Base-by-base conservation (phyloP, 2,888 invertebrate species). In the Drosophila peninsularis region DNA sequence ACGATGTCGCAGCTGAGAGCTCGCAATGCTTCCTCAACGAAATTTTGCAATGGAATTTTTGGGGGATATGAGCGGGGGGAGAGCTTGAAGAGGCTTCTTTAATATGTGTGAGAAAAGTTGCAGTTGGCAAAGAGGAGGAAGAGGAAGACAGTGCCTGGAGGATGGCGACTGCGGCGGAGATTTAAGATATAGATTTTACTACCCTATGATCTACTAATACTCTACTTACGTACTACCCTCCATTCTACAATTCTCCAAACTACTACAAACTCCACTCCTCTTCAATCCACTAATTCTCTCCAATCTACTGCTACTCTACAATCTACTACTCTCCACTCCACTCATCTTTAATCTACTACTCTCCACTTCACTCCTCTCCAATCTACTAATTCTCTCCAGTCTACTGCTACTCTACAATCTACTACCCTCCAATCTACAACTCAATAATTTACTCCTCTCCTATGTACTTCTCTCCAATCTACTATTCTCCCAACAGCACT, bases 11-110 rank as follows among this genome's bases (percentile, higher is more conserved):
- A 62, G 56, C 32, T 58, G 52, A 72, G 55, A 56, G 63, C 55
- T 66, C 61, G 47, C 58, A 45, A 56, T 56, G 78, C 83, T 82
- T 82, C 82, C 82, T 82, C 69, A 74, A 74, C 74, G 55, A 7
- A 19, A 67, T 66, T 60, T 56, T 57, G 50, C 37, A 45, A 42
- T 49, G 47, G 30, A 6, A 30, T 56, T 65, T 36, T 36, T 13
- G 36, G 27, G 52, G 42, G 11, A 14, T 14, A 27, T 13, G 0
- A 49, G 17, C 21, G 44, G 42, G 34, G 34, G 9, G 10, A 50
- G 34, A 36, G 4, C 9, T 32, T 17, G 13, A n/a, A 1, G 19
- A 10, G 34, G 27, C 17, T 45, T 27, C 0, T 14, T 21, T 10
- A 30, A 62, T 55, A 66, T 66, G 47, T 67, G 58, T 75, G 77